Evolutionary conservation across 2,888 invertebrate genomes (phyloP), one percentile per base, ranked within the genome.

Genomic region (Oegoconia quadripuncta): DNA sequence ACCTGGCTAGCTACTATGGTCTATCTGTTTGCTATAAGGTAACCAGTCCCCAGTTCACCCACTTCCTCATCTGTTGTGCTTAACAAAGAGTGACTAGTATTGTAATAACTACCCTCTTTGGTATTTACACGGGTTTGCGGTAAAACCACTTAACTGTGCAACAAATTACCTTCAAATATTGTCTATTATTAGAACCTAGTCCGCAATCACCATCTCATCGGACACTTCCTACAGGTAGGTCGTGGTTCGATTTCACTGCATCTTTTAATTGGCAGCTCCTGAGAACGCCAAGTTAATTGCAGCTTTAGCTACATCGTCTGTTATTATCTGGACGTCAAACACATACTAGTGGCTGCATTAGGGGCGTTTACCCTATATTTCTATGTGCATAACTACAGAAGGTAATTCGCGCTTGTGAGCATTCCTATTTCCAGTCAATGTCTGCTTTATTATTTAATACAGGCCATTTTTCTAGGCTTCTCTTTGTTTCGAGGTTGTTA

Each of bases 271-370:
- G 65, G 48, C 52, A 57, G 54, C 61, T 60, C 61, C 67, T 74
- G 78, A 60, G 77, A 77, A 78, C 57, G 48, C 50, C 48, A 44
- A 44, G 52, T 61, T 78, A 77, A 78, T 79, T 73, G 65, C 58
- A 48, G 52, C 60, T 50, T 60, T 56, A 60, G 49, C 45, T 49
- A 41, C 52, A 45, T 54, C 55, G 55, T 54, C 50, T 75, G 65
- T 74, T 73, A 79, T 80, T 79, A 75, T 58, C 61, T 66, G 70
- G 65, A 71, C 67, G 62, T 66, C 64, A 66, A 76, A 64, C 63
- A 57, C 57, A 65, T 46, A 46, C 58, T 58, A 62, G 52, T 50
- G 59, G 46, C 57, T 40, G 56, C 53, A 69, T 65, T 64, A 63
- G 61, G 64, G 65, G 71, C 74, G 62, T 72, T 72, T 72, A 74